Conservation (phyloP, 2,797 vertebrate genomes). For the Syngnathus rostellatus region DNA sequence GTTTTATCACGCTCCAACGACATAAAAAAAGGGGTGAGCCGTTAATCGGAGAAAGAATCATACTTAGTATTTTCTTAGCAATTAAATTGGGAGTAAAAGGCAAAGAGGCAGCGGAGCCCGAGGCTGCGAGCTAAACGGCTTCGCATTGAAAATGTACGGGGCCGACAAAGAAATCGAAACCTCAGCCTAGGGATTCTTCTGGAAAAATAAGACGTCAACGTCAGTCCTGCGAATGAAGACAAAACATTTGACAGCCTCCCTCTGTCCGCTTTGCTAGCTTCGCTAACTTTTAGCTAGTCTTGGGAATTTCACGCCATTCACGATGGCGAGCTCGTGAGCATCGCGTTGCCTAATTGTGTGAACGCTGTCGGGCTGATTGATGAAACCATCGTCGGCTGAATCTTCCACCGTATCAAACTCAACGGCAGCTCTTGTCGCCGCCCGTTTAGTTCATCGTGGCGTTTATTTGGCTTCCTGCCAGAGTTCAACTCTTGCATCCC, state of each 20-base stretch:
- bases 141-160: neutral
- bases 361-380: constrained; percentile 35
- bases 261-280: too few relatives aligned
- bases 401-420: constrained; percentile 35
- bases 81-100: neutral
- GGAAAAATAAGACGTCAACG: neutral
- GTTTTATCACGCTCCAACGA: neutral
- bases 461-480: constrained; percentile 27
- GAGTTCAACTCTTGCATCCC: constrained; percentile 6
- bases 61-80: neutral
- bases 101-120: neutral
- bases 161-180: constrained; percentile 9
- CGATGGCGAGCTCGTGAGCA: neutral
- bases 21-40: neutral
- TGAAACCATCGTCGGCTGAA: constrained; percentile 34
- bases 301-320: neutral
- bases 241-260: neutral
- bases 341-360: neutral
- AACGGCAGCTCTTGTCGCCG: constrained; percentile 34
- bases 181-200: constrained; percentile 18
- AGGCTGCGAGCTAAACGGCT: neutral
- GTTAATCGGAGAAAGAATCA: neutral
- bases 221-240: neutral
- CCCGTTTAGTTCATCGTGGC: constrained; percentile 27
- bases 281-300: neutral